Evolutionary conservation across 2,888 invertebrate species (phyloP), one percentile per base, ranked within the genome.

Genomic region (Norana najaformis): DNA sequence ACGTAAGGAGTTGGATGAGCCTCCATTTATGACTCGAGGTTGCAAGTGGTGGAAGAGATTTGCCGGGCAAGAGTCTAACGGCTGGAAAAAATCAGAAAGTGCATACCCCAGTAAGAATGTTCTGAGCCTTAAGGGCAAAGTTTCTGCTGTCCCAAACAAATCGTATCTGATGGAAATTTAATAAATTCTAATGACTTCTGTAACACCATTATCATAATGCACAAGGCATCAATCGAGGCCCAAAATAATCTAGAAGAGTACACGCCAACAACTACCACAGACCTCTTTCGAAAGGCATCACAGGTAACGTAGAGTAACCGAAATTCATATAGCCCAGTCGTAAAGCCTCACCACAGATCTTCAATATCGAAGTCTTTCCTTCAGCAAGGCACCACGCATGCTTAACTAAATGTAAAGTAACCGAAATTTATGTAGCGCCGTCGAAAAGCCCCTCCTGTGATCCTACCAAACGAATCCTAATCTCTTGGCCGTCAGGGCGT

Each of bases 381-480:
- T n/a, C 69, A 69, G 69, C 8, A 16, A n/a, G 30, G 69, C 69
- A 69, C n/a, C 69, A 69, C 69, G n/a, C 30, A 2, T 8, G 30
- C 69, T n/a, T n/a, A 8, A 16, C 11, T n/a, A n/a, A n/a, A n/a
- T 23, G 47, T n/a, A n/a, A n/a, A n/a, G n/a, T n/a, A 69, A 69
- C 30, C 30, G 69, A 69, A 69, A 69, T 69, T 8, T 69, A 69
- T n/a, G n/a, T n/a, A 69, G n/a, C 69, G n/a, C 30, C 69, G 11
- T 69, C n/a, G 53, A 53, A 53, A 53, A 53, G 23, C 16, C 53
- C 16, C 18, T 18, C 18, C 53, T 18, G 18, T 53, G 53, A 23
- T 53, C 23, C 37, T 85, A 94, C 94, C 94, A 95, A 8, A 95
- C 94, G 93, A 95, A 94, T 14, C 95, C 95, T 23, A 95, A 92